phyloP scores from a whole-genome alignment of 2,797 vertebrate species.

The Arctocebus calabarensis region DNA sequence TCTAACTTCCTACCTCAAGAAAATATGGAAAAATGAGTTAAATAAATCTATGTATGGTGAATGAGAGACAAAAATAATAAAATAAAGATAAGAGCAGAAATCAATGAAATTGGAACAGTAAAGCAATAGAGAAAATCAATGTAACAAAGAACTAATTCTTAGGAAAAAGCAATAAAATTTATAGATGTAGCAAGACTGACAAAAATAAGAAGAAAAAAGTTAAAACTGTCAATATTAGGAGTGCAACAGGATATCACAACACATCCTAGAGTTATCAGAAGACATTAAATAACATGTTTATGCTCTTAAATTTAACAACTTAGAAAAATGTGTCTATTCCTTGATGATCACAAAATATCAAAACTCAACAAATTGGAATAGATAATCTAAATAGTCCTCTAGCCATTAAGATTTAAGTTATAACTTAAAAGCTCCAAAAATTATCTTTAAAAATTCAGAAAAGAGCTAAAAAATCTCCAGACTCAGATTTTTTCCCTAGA shows the following conservation, averaged over 20 bases:
- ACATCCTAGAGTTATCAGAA: neutral
- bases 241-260: neutral
- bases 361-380: neutral
- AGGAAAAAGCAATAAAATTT: neutral
- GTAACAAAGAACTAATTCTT: conserved; percentile 1
- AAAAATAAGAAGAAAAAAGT: neutral
- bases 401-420: neutral
- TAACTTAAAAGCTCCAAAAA: conserved; percentile 3
- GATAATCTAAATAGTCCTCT: neutral
- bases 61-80: neutral
- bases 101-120: neutral
- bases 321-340: neutral
- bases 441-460: neutral
- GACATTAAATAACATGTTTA: neutral
- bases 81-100: neutral
- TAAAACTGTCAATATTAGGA: neutral
- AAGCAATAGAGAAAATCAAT: neutral
- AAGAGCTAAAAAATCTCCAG: neutral
- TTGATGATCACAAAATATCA: neutral
- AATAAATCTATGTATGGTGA: neutral
- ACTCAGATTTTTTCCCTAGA: neutral
- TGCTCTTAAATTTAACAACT: neutral
- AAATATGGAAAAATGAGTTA: neutral
- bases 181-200: neutral
- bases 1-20: neutral